phyloP scores from a whole-genome alignment of 2,797 vertebrate genomes.

The Ctenopoma kingsleyae region DNA sequence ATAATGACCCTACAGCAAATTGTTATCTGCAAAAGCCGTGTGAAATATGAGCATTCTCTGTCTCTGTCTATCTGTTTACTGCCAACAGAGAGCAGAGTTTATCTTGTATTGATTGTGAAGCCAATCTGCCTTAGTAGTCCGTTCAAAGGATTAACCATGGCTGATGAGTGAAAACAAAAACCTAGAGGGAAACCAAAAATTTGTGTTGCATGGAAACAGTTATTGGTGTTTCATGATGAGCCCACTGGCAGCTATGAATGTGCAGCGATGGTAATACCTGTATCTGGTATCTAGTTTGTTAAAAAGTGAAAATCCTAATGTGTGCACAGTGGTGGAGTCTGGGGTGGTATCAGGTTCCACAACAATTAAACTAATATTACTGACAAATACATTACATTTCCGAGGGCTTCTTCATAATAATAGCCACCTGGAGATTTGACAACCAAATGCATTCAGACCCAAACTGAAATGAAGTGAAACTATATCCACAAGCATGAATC shows the following conservation, averaged over 20 bases:
- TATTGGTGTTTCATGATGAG: not conserved
- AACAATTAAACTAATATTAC: not conserved
- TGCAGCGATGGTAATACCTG: not conserved
- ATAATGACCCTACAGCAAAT: slow-evolving; percentile 33
- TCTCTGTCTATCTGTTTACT: slow-evolving; percentile 24
- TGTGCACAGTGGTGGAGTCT: not conserved
- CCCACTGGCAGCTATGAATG: slow-evolving; percentile 2
- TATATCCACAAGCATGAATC: too few relatives aligned
- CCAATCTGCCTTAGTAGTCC: slow-evolving; percentile 13
- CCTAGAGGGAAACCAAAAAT: not conserved
- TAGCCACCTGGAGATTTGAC: too few relatives aligned
- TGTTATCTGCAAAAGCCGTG: slow-evolving; percentile 12
- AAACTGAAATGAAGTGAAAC: too few relatives aligned
- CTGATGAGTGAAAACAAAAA: slow-evolving; percentile 14
- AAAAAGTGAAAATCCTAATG: slow-evolving; percentile 7
- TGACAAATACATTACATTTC: not conserved
- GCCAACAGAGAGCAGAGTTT: slow-evolving; percentile 10
- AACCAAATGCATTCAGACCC: not conserved
- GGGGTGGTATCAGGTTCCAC: not conserved
- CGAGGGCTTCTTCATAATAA: not conserved
- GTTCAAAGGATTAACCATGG: slow-evolving; percentile 22
- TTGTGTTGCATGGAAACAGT: slow-evolving; percentile 9
- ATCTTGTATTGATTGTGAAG: slow-evolving; percentile 33
- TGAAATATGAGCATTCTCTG: slow-evolving; percentile 31
- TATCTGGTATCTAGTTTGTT: not conserved